A percentile compares a stretch with the other conserved stretches of the same genome.
phyloP scores from a whole-genome alignment of 2,113 vertebrate genomes.

The Bubo scandiacus region DNA sequence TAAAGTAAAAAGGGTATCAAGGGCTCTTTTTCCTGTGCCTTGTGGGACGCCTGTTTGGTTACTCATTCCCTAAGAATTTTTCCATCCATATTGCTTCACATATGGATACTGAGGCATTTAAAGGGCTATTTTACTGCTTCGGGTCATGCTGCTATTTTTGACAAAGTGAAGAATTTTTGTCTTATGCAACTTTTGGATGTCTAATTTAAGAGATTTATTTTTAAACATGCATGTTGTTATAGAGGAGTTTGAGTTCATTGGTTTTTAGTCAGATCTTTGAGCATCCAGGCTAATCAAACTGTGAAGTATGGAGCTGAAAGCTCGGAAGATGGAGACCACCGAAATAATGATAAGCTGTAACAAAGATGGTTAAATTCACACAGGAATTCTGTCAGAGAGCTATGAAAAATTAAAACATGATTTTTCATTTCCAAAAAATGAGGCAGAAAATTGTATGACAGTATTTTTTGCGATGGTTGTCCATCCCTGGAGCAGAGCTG shows the following conservation, averaged over 20 bases:
- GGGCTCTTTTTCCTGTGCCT: not conserved
- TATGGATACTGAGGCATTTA: not conserved
- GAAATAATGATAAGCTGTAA: not conserved
- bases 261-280: not conserved
- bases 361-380: not conserved
- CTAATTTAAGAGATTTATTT: not conserved
- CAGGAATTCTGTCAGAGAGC: not conserved
- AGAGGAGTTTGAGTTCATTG: not conserved
- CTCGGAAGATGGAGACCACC: not conserved
- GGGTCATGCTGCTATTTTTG: not conserved
- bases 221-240: fast-evolving
- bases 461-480: not conserved
- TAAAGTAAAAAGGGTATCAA: not conserved
- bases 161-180: not conserved
- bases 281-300: not conserved
- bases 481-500: not conserved
- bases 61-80: not conserved
- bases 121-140: not conserved
- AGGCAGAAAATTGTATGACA: not conserved
- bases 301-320: not conserved
- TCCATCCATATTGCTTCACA: not conserved
- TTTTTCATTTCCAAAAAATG: not conserved
- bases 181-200: not conserved
- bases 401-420: not conserved
- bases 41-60: not conserved